Evolutionary conservation across 2,888 invertebrate species (phyloP).

Genomic region (Drosophila mulleri): DNA sequence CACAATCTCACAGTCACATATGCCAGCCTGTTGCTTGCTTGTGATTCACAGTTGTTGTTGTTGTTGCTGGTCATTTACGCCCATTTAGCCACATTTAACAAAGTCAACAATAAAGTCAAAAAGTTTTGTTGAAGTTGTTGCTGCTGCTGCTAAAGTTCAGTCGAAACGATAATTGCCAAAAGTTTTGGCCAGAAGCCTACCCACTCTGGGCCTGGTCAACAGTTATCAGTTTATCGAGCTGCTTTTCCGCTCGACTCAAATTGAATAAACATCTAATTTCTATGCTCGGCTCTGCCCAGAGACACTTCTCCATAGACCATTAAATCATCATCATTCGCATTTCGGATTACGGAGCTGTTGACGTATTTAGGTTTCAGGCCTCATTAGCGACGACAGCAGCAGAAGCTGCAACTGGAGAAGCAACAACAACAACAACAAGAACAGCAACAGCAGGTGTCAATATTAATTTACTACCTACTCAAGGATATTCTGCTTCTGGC

Average conservation of each 20-base stretch:
- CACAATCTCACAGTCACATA: slow-evolving; percentile 19
- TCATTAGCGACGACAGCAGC: slow-evolving; percentile 56
- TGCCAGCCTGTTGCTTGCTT: slow-evolving; percentile 52
- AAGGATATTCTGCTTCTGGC: slow-evolving; percentile 42
- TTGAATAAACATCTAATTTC: slow-evolving; percentile 27
- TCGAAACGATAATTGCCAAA: slow-evolving; percentile 47
- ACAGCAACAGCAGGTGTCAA: slow-evolving; percentile 74
- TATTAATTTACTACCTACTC: slow-evolving; percentile 69
- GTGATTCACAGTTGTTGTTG: slow-evolving; percentile 23
- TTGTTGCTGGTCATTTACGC: slow-evolving; percentile 74
- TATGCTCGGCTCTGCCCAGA: slow-evolving; percentile 11
- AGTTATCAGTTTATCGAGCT: slow-evolving; percentile 37
- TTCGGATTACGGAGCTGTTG: slow-evolving; percentile 46
- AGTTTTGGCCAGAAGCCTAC: slow-evolving; percentile 16
- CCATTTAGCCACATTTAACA: slow-evolving; percentile 80
- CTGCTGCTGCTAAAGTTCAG: slow-evolving; percentile 13
- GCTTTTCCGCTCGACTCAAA: slow-evolving; percentile 31
- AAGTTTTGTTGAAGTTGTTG: slow-evolving; percentile 45
- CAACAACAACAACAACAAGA: slow-evolving; percentile 1
- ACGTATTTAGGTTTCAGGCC: slow-evolving; percentile 72
- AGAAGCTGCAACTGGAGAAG: neutral
- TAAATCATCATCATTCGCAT: slow-evolving; percentile 57
- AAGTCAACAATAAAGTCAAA: slow-evolving; percentile 79
- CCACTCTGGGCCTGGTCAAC: neutral
- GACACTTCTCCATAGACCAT: slow-evolving; percentile 24